A percentile compares a stretch with the other conserved stretches of the same genome.
These are phyloP conservation scores for Tenebrosternarchus preto DNA, from an alignment of 2,113 vertebrate genomes.

Conservation along the genomic window DNA sequence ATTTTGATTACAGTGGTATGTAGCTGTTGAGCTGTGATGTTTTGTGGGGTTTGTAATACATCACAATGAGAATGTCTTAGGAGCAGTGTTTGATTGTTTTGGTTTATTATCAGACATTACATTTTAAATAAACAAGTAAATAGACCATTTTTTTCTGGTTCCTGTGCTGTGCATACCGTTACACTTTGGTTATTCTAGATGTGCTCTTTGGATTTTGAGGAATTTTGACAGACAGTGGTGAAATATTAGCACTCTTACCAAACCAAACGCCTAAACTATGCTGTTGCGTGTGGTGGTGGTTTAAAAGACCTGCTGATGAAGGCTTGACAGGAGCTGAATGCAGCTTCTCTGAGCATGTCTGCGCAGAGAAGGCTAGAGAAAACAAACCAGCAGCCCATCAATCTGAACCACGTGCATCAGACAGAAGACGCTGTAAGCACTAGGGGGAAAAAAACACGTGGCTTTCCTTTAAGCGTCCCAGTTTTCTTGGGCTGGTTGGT, in stretches of 20 bases:
- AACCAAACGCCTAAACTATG: background rate
- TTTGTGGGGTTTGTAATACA: too few relatives aligned
- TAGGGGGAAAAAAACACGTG: too few relatives aligned
- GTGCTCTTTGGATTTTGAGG: background rate
- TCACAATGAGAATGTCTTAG: too few relatives aligned
- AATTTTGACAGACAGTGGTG: background rate
- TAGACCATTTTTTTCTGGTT: too few relatives aligned
- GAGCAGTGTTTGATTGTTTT: background rate
- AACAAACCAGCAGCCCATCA: slow-evolving; percentile 42
- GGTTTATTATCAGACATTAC: background rate
- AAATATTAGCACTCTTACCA: background rate
- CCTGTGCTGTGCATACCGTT: background rate
- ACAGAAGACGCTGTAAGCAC: background rate
- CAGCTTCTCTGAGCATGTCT: slow-evolving; percentile 59
- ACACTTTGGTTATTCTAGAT: background rate
- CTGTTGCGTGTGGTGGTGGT: slow-evolving; percentile 20
- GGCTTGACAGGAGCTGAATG: slow-evolving; percentile 66
- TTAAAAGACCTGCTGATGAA: slow-evolving; percentile 55
- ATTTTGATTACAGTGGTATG: too few relatives aligned
- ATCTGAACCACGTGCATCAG: slow-evolving; percentile 55
- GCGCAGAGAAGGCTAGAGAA: slow-evolving; percentile 61
- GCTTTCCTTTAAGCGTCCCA: too few relatives aligned
- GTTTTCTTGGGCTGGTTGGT: slow-evolving; percentile 4
- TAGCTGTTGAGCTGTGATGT: too few relatives aligned
- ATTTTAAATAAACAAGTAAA: background rate